Evolutionary conservation across 2,797 vertebrate genomes (phyloP).

Genomic region (Squalus acanthias): DNA sequence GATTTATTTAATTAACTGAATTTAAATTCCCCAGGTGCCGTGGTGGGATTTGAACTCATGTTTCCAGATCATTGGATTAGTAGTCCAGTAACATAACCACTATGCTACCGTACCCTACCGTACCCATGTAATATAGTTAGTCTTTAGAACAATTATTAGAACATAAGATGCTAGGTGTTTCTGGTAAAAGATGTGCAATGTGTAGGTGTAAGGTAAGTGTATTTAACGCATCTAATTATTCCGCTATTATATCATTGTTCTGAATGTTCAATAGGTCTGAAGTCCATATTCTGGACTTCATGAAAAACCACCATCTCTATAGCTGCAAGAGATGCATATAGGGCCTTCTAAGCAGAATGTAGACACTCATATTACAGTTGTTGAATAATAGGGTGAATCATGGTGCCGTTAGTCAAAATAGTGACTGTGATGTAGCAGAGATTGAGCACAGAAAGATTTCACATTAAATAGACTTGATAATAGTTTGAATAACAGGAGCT

Average conservation of each 20-base stretch:
- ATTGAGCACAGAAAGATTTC: neutral
- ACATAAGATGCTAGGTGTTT: neutral
- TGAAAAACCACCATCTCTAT: neutral
- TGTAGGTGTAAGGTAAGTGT: neutral
- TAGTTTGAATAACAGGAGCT: neutral
- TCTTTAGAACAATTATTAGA: no score
- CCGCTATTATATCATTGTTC: neutral
- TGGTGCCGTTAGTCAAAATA: neutral
- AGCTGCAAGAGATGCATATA: neutral
- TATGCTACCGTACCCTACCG: no score
- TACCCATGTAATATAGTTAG: neutral
- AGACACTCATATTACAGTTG: neutral
- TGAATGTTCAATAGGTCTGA: neutral
- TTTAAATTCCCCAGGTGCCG: no score
- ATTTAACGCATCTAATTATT: neutral
- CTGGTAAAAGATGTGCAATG: neutral
- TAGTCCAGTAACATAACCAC: no score
- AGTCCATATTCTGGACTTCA: neutral
- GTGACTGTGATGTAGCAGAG: neutral
- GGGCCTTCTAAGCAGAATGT: neutral
- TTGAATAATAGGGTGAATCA: neutral
- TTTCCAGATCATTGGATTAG: no score
- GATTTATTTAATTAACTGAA: no score
- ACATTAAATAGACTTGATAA: constrained; percentile 14
- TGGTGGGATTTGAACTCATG: no score